phyloP scores from a whole-genome alignment of 30 jellyfish, hydroid and myxozoan genomes.

The Mastigias papua region DNA sequence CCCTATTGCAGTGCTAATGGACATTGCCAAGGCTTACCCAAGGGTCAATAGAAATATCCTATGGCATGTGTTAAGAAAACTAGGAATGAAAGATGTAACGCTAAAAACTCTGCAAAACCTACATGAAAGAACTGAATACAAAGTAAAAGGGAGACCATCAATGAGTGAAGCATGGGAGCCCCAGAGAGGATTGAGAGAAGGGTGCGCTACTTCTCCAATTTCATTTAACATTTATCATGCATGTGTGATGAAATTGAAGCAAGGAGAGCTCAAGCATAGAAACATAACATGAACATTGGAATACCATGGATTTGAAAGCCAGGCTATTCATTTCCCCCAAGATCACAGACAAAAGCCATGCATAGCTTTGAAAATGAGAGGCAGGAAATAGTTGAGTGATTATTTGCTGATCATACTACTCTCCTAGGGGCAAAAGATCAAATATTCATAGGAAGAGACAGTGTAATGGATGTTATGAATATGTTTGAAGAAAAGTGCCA shows the following conservation, averaged over 20 bases:
- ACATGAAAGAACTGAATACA: neutral
- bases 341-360: neutral
- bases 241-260: constrained; percentile 6
- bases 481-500: constrained; percentile 6
- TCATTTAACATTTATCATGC: neutral
- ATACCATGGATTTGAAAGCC: constrained; percentile 3
- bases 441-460: neutral
- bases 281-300: neutral
- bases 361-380: neutral
- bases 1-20: neutral
- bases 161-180: constrained; percentile 4
- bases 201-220: neutral
- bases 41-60: constrained; percentile 2
- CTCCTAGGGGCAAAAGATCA: neutral
- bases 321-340: constrained; percentile 4
- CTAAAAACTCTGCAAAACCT: neutral
- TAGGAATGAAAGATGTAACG: constrained; percentile 5
- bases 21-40: neutral
- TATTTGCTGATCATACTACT: constrained; percentile 6
- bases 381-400: neutral
- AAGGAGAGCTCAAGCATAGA: neutral
- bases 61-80: constrained; percentile 4
- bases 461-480: neutral
- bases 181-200: constrained; percentile 3
- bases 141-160: neutral